phyloP scores from a whole-genome alignment of 2,797 vertebrate genomes.

The Chrysolophus pictus region DNA sequence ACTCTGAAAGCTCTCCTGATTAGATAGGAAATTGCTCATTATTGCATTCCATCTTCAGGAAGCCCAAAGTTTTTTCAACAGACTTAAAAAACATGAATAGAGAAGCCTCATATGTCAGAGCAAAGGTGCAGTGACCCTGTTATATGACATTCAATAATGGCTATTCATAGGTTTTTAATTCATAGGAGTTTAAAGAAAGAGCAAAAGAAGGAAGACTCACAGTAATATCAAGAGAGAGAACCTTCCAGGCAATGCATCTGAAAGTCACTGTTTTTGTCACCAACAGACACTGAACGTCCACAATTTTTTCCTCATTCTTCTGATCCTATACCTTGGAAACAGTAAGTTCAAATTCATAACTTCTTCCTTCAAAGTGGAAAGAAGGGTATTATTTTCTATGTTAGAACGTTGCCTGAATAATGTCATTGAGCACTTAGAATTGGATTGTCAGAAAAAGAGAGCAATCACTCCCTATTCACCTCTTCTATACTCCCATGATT shows the following conservation, averaged over 20 bases:
- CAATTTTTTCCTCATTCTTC: neutral
- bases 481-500: conserved; percentile 57
- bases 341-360: neutral
- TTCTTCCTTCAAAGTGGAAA: neutral
- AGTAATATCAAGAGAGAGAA: neutral
- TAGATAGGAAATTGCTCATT: neutral
- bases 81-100: neutral
- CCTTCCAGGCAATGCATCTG: neutral
- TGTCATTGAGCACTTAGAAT: conserved; percentile 36
- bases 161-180: neutral
- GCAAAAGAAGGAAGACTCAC: rapidly evolving
- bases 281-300: neutral
- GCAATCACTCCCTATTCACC: conserved; percentile 72
- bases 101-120: neutral
- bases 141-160: neutral
- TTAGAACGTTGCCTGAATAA: conserved; percentile 36
- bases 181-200: neutral
- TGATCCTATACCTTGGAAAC: neutral
- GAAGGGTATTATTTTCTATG: conserved; percentile 8
- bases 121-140: neutral
- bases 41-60: neutral
- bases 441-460: conserved; percentile 56
- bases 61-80: neutral
- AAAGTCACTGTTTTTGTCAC: neutral
- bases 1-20: neutral